Evolutionary conservation across 2,797 vertebrate genomes (phyloP), one percentile per base, ranked within the genome.

Genomic region (Gymnodraco acuticeps): DNA sequence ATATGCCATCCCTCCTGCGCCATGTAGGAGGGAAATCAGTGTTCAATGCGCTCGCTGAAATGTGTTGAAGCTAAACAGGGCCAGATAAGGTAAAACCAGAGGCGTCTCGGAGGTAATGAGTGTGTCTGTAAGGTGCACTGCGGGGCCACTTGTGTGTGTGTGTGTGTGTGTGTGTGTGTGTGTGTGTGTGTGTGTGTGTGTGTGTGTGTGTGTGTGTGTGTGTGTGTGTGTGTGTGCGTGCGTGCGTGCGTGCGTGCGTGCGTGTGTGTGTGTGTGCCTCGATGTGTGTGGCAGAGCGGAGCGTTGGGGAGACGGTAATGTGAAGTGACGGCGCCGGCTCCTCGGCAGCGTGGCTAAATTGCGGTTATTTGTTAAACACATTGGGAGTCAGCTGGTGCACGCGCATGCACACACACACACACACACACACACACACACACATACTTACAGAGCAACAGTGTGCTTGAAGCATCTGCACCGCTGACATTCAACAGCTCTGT

Each of bases 311-410:
- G 96, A 98, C 87, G 84, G 92, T 98, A 96, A 98, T 97, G 94
- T 93, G 94, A 96, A 97, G 96, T 97, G 97, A 98, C 96, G 88
- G 95, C 92, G 94, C 93, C 93, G 95, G 95, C 95, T 96, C 94
- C 96, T 97, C 88, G 75, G 95, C 95, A 96, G 95, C 95, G 93
- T 89, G 91, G 95, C 95, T 96, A 97, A 97, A 97, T 97, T 96
- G 96, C 94, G 84, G 90, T 97, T 97, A 96, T 98, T 98, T 97
- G 96, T 97, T 97, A 96, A 98, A 97, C 96, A 95, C 95, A 95
- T 95, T 95, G 94, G 83, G 95, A 96, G 96, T 97, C 96, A 96
- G 95, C 96, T 95, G 94, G 94, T 87, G 92, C 95, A 89, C 48
- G 53, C 90, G 73, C 72, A 17, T 10, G 1, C 69, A 60, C 64